Evolutionary conservation across 1,140 invertebrate species (phyloP).

Genomic region (Littorina saxatilis): DNA sequence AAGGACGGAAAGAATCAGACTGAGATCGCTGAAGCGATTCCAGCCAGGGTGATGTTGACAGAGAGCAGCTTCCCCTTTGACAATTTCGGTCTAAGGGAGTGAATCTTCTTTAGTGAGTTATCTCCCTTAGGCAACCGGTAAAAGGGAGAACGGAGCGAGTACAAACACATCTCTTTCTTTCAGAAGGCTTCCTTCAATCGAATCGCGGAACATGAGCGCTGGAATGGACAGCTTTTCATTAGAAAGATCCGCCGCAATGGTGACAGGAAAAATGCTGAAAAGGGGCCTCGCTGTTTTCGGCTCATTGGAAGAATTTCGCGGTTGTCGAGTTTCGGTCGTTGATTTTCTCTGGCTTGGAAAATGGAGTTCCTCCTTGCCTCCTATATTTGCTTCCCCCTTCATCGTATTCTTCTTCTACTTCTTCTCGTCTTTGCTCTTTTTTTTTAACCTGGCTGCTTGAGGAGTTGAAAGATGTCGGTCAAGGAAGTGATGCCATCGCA

Average conservation of each 20-base stretch:
- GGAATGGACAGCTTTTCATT: background rate
- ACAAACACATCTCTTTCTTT: background rate
- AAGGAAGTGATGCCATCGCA: too few relatives aligned
- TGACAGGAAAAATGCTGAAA: background rate
- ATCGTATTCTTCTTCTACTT: too few relatives aligned
- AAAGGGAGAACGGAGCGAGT: background rate
- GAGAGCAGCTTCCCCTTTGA: background rate
- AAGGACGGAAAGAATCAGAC: too few relatives aligned
- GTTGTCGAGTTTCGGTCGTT: background rate
- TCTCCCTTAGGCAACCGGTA: background rate
- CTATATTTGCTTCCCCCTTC: too few relatives aligned
- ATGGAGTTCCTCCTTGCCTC: background rate
- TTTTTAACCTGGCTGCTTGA: too few relatives aligned
- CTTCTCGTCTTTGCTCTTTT: too few relatives aligned
- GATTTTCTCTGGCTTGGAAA: background rate
- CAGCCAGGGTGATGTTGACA: background rate
- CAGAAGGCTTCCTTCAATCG: slow-evolving; percentile 1
- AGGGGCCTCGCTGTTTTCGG: background rate
- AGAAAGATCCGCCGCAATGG: background rate
- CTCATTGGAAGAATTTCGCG: background rate
- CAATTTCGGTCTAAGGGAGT: background rate
- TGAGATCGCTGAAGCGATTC: too few relatives aligned
- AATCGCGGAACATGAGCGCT: background rate
- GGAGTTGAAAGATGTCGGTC: too few relatives aligned
- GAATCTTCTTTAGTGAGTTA: background rate